These are phyloP conservation scores for Standfussiana lucernea DNA, from an alignment of 2,888 invertebrate species.

Conservation along the genomic window DNA sequence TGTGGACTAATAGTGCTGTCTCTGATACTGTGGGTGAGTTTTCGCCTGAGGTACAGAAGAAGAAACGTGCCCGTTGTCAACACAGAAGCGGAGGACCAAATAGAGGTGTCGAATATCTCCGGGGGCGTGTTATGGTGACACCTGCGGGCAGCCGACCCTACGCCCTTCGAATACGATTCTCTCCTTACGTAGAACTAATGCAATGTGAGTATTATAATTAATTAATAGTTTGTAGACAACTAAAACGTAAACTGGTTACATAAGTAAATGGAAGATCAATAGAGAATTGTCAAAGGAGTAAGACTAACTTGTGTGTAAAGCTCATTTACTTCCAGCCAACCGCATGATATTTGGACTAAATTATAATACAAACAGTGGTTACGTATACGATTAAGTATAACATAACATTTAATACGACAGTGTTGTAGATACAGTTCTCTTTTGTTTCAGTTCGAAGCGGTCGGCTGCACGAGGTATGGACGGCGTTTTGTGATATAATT, in stretches of 20 bases:
- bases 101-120: slow-evolving; percentile 92
- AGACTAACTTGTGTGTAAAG: slow-evolving; percentile 25
- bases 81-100: slow-evolving; percentile 84
- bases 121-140: slow-evolving; percentile 94
- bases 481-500: slow-evolving; percentile 88
- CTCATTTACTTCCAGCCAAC: slow-evolving; percentile 20
- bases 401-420: slow-evolving; percentile 33
- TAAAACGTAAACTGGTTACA: slow-evolving; percentile 11
- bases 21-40: slow-evolving; percentile 89
- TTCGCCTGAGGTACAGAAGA: slow-evolving; percentile 84
- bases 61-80: slow-evolving; percentile 78
- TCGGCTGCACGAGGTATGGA: slow-evolving; percentile 83
- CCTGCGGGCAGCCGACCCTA: slow-evolving; percentile 90
- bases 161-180: slow-evolving; percentile 91
- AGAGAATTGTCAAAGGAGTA: slow-evolving; percentile 42
- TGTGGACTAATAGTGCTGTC: slow-evolving; percentile 90
- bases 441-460: slow-evolving; percentile 87
- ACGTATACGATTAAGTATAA: not conserved
- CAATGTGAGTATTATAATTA: slow-evolving; percentile 81
- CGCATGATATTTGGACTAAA: slow-evolving; percentile 43
- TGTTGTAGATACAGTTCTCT: slow-evolving; percentile 53
- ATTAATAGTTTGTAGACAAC: slow-evolving; percentile 26
- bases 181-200: slow-evolving; percentile 88
- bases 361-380: slow-evolving; percentile 27
- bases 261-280: slow-evolving; percentile 34